phyloP scores from a whole-genome alignment of 2,113 vertebrate species.

The Ptyas mucosa region DNA sequence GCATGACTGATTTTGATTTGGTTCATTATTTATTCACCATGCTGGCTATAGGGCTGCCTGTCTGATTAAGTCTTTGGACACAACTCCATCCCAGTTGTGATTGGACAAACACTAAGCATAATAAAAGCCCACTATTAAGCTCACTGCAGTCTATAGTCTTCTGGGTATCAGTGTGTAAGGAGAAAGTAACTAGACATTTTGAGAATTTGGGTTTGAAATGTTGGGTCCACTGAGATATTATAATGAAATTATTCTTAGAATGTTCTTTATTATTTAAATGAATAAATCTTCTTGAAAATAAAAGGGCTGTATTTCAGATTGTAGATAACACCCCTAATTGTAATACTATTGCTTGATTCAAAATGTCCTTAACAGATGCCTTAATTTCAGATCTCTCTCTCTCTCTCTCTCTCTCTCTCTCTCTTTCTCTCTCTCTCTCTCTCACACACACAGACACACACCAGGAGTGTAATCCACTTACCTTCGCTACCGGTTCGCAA shows the following conservation, averaged over 20 bases:
- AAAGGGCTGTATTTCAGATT: not conserved
- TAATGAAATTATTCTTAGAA: constrained; percentile 7
- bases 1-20: constrained; percentile 73
- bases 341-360: not conserved
- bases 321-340: not conserved
- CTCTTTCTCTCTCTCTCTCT: too few species aligned
- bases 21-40: constrained; percentile 74
- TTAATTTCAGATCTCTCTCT: not conserved
- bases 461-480: too few species aligned
- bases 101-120: constrained; percentile 37
- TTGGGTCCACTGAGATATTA: not conserved
- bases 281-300: not conserved
- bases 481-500: too few species aligned
- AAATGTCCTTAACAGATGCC: not conserved
- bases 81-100: constrained; percentile 46
- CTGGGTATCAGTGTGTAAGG: not conserved
- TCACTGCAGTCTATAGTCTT: not conserved
- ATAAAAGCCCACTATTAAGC: not conserved
- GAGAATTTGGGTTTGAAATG: not conserved
- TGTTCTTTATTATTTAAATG: not conserved
- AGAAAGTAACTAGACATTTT: not conserved
- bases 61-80: constrained; percentile 59
- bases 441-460: too few species aligned
- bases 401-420: not conserved
- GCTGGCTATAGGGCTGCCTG: constrained; percentile 62